These are phyloP conservation scores for Hyperoodon ampullatus DNA, from an alignment of 2,113 vertebrate species.

Conservation along the genomic window DNA sequence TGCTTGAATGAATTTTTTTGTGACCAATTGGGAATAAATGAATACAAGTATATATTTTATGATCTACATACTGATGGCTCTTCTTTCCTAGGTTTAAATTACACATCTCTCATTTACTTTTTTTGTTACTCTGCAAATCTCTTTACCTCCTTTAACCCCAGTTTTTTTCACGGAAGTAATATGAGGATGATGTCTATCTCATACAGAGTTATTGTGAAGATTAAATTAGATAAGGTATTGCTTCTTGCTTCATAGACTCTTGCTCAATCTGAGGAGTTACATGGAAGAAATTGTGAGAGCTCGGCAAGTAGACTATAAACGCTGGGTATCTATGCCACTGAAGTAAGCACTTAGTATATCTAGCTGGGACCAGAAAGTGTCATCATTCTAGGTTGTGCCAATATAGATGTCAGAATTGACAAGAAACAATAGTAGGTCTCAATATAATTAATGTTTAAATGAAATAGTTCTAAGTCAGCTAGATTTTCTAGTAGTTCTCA, in stretches of 20 bases:
- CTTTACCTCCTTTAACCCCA: not conserved
- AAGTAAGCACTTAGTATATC: not conserved
- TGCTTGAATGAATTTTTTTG: not conserved
- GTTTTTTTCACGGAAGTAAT: not conserved
- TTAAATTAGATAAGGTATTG: not conserved
- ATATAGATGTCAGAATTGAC: not conserved
- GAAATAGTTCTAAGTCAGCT: not conserved
- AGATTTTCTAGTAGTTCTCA: not conserved
- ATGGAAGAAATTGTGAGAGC: not conserved
- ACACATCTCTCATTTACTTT: not conserved
- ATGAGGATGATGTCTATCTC: not conserved
- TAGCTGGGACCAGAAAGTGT: not conserved
- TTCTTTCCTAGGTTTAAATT: not conserved
- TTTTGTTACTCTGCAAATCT: not conserved
- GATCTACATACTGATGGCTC: not conserved
- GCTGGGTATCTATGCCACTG: not conserved
- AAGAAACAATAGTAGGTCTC: not conserved
- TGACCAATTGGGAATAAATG: not conserved
- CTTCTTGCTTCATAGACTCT: not conserved
- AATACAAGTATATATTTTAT: not conserved
- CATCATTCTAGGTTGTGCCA: not conserved
- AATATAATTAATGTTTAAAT: not conserved
- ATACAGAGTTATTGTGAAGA: not conserved
- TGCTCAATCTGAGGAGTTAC: not conserved
- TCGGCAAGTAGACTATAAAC: not conserved